These are phyloP conservation scores for Sialis lutaria DNA, from an alignment of 2,888 invertebrate genomes.

Conservation along the genomic window DNA sequence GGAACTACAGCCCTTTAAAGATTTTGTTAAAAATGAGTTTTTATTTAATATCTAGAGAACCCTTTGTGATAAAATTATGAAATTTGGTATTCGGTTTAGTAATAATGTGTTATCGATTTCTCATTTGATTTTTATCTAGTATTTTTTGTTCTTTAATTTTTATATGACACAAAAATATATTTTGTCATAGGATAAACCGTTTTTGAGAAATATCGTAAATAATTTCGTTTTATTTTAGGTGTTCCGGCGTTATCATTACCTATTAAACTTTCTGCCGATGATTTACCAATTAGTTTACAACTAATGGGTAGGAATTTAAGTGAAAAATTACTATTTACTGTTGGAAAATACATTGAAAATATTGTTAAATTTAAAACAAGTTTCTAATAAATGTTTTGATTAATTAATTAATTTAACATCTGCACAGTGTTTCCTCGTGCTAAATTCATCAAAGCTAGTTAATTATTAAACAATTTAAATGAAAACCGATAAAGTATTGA, in stretches of 20 bases:
- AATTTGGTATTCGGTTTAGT: too few species aligned
- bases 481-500: too few species aligned
- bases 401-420: too few species aligned
- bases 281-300: conserved; percentile 74
- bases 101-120: too few species aligned
- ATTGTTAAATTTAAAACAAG: conserved; percentile 42
- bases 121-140: background rate
- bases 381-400: conserved; percentile 4
- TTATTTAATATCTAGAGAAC: too few species aligned
- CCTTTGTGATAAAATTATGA: too few species aligned
- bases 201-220: conserved; percentile 2
- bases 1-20: too few species aligned
- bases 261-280: conserved; percentile 49
- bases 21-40: too few species aligned
- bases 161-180: conserved; percentile 2
- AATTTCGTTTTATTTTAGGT: conserved; percentile 25
- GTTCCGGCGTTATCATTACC: conserved; percentile 82
- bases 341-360: conserved; percentile 68
- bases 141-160: conserved; percentile 1
- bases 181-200: too few species aligned
- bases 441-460: too few species aligned
- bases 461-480: too few species aligned
- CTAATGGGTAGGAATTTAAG: conserved; percentile 66
- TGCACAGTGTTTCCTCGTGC: too few species aligned
- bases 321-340: conserved; percentile 56